phyloP scores from a whole-genome alignment of 2,888 invertebrate species.

The Caenorhabditis auriculariae region DNA sequence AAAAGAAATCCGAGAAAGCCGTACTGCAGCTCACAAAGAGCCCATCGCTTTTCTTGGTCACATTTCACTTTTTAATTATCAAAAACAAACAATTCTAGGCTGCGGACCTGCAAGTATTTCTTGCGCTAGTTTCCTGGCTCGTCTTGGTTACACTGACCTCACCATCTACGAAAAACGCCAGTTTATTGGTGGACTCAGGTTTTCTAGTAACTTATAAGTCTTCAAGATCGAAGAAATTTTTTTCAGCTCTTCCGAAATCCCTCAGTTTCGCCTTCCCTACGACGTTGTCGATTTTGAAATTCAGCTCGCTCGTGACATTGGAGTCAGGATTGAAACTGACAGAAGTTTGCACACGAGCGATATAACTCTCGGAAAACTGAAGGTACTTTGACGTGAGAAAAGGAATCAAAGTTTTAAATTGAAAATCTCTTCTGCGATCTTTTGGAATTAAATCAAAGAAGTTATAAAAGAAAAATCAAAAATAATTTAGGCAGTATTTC shows the following conservation, averaged over 20 bases:
- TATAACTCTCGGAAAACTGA: slow-evolving; percentile 71
- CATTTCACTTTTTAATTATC: background rate
- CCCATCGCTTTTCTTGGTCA: slow-evolving; percentile 77
- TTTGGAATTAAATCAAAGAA: no score
- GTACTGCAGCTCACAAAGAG: slow-evolving; percentile 52
- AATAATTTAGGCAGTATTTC: no score
- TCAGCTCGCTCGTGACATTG: slow-evolving; percentile 84
- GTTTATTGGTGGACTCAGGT: slow-evolving; percentile 88
- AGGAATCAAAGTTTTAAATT: background rate
- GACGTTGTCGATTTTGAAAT: slow-evolving; percentile 91
- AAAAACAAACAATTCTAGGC: slow-evolving; percentile 68
- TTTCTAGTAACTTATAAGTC: slow-evolving; percentile 3
- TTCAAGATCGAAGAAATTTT: background rate
- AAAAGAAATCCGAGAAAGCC: slow-evolving; percentile 68
- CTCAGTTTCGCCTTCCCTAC: slow-evolving; percentile 90
- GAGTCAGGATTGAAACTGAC: slow-evolving; percentile 78
- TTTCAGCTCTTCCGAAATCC: slow-evolving; percentile 80
- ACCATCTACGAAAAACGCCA: slow-evolving; percentile 87
- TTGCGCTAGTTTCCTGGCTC: slow-evolving; percentile 90
- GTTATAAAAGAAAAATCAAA: no score
- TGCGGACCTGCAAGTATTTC: slow-evolving; percentile 95
- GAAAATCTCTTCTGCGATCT: background rate
- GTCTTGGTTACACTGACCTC: slow-evolving; percentile 86
- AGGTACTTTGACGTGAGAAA: slow-evolving; percentile 6
- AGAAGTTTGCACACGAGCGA: slow-evolving; percentile 72